Base-by-base conservation (phyloP, 1,140 invertebrate genomes). In the Drosophila melanica region DNA sequence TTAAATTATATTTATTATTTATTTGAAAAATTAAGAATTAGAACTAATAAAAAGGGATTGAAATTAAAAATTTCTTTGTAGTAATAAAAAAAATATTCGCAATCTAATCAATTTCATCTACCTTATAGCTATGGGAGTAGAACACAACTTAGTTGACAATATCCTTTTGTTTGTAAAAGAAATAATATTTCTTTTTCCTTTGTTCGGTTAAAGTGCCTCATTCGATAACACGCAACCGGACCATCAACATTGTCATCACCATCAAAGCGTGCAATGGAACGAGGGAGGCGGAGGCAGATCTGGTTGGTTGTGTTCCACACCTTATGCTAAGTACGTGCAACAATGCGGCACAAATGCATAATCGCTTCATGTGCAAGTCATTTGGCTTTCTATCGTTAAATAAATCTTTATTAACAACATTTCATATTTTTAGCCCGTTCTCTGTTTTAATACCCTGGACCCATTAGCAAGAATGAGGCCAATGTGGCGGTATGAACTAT, bases 321-420 rank as follows among this genome's bases (percentile, higher is more conserved):
- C 41, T 55, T 33, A n/a, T 4, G 45, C 5, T 30, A 37, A 47
- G 27, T 2, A 35, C 10, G 3, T 16, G 3, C 27, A 20, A 44
- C 27, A 54, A 45, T 35, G 50, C 42, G 53, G 39, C 39, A 18
- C 67, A 54, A 54, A 65, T 77, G 48, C 75, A 72, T 72, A 78
- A 59, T 58, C 51, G 47, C 67, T 54, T 58, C 16, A 45, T 63
- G 51, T 51, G 37, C 54, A n/a, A 45, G 58, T 39, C 58, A 57
- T 76, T 53, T 27, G 35, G 57, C 41, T 20, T 58, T 68, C 48
- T 51, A 65, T 59, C 45, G 11, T 42, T 35, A 33, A 42, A 11
- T 20, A 27, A 58, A 59, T 67, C 37, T 37, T 23, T 16, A 12
- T 9, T 37, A 10, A 8, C 16, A 41, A 45, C 9, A 16, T 45